Percentiles rank a stretch among this genome's conserved stretches.
Conservation (phyloP, 2,888 invertebrate species). For the Dorcus hopei region DNA sequence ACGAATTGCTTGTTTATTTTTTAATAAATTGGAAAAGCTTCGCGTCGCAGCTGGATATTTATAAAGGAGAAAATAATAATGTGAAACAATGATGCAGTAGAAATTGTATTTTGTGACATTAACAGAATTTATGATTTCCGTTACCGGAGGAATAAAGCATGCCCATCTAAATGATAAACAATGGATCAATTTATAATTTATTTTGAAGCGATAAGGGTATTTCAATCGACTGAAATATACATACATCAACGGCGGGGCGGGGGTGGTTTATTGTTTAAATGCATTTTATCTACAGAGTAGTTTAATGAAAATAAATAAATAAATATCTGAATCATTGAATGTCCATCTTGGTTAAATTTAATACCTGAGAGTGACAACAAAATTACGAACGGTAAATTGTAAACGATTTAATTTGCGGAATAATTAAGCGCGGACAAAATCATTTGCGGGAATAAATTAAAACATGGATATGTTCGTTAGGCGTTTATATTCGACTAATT, state of each 20-base stretch:
- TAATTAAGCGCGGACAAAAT: conserved; percentile 15
- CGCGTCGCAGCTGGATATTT: too few relatives aligned
- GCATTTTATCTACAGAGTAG: conserved; percentile 6
- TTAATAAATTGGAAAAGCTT: too few relatives aligned
- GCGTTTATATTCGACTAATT: background rate
- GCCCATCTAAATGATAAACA: conserved; percentile 1
- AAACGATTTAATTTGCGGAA: conserved; percentile 15
- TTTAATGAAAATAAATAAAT: conserved; percentile 15
- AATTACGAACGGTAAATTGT: conserved; percentile 19
- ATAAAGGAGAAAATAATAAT: too few relatives aligned
- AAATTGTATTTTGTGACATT: too few relatives aligned
- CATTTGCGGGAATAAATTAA: background rate
- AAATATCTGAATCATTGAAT: conserved; percentile 5
- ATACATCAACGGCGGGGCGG: background rate
- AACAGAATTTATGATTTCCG: too few relatives aligned
- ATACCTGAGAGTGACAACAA: conserved; percentile 18
- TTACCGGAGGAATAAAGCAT: background rate
- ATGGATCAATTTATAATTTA: background rate
- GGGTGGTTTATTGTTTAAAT: conserved; percentile 1
- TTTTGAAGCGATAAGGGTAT: background rate
- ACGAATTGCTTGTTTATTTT: too few relatives aligned
- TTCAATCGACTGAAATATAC: conserved; percentile 2
- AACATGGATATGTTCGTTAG: background rate
- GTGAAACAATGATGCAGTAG: too few relatives aligned
- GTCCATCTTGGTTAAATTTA: conserved; percentile 14